Conservation (phyloP, 2,113 vertebrate species). For the Corvus cornix region DNA sequence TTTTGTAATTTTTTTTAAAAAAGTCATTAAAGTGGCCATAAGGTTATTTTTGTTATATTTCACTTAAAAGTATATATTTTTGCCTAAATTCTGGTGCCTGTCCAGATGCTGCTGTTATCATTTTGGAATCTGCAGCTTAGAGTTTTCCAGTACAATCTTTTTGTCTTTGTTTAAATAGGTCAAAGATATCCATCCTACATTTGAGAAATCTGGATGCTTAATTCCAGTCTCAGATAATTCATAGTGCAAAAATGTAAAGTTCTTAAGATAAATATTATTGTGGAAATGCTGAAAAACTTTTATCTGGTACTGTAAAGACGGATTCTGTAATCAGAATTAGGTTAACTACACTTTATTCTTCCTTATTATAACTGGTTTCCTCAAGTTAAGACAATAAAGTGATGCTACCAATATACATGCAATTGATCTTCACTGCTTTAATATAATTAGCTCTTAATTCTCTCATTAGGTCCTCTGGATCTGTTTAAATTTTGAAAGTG, state of each 20-base stretch:
- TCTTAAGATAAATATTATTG: background rate
- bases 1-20: background rate
- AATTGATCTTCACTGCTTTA: slow-evolving; percentile 61
- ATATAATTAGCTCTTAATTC: slow-evolving; percentile 64
- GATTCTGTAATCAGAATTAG: background rate
- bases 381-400: slow-evolving; percentile 23
- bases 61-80: background rate
- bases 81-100: background rate
- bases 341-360: slow-evolving; percentile 21
- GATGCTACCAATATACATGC: slow-evolving; percentile 27
- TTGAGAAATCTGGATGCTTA: background rate
- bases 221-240: background rate
- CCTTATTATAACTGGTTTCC: background rate
- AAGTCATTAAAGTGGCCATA: background rate
- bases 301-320: background rate
- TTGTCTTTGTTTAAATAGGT: background rate
- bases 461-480: slow-evolving; percentile 42
- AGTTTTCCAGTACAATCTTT: background rate
- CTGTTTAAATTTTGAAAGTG: slow-evolving; percentile 57
- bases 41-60: background rate
- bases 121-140: background rate
- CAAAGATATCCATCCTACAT: background rate
- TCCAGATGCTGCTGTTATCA: background rate
- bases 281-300: background rate
- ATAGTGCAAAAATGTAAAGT: background rate